Evolutionary conservation across 1,140 invertebrate species (phyloP).

Genomic region (Neuroterus valhalla): DNA sequence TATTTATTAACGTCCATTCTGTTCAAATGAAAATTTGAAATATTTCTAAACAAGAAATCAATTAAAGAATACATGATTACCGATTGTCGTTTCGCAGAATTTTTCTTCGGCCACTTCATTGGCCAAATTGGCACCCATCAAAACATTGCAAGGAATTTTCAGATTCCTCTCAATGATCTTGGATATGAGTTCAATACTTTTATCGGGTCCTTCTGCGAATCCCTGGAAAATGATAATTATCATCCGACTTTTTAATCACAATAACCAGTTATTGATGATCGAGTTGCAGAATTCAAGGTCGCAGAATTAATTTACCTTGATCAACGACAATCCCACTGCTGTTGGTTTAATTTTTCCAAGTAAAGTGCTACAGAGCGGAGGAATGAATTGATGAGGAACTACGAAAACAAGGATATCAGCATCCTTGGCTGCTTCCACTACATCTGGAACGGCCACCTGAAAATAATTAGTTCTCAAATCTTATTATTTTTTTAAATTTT

Average conservation of each 20-base stretch:
- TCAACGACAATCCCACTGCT: slow-evolving; percentile 85
- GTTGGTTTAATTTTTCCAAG: slow-evolving; percentile 82
- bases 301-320: slow-evolving; percentile 79
- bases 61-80: slow-evolving; percentile 68
- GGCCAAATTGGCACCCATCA: slow-evolving; percentile 92
- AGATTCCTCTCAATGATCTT: slow-evolving; percentile 82
- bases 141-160: slow-evolving; percentile 83
- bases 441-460: slow-evolving; percentile 86
- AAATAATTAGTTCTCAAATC: slow-evolving; percentile 28
- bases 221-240: slow-evolving; percentile 74
- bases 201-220: slow-evolving; percentile 79
- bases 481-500: not conserved
- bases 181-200: slow-evolving; percentile 85
- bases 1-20: not conserved
- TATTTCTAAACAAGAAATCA: not conserved
- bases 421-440: slow-evolving; percentile 82
- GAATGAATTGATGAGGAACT: slow-evolving; percentile 90
- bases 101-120: slow-evolving; percentile 85
- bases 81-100: slow-evolving; percentile 92
- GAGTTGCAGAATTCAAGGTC: not conserved
- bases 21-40: no score
- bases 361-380: slow-evolving; percentile 79
- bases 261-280: slow-evolving; percentile 4
- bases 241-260: slow-evolving; percentile 7
- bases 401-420: slow-evolving; percentile 91